These are phyloP conservation scores for Abrostola tripartita DNA, from an alignment of 2,888 invertebrate species.

Conservation along the genomic window DNA sequence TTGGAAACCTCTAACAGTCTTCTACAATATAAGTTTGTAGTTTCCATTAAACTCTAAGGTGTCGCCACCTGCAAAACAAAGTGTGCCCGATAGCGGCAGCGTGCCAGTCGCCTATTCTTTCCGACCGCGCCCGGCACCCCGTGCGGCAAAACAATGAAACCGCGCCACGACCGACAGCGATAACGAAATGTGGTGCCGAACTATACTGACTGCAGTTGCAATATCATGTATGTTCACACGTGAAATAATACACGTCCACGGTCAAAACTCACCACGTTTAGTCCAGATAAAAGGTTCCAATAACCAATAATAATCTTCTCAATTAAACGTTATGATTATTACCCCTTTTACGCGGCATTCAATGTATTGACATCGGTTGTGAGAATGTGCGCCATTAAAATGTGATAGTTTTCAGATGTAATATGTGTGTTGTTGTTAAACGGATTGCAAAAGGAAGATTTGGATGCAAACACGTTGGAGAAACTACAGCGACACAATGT, in stretches of 20 bases:
- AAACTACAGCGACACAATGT: slow-evolving; percentile 77
- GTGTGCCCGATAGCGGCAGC: slow-evolving; percentile 21
- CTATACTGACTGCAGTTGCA: slow-evolving; percentile 71
- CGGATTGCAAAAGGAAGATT: slow-evolving; percentile 80
- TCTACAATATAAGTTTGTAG: neutral
- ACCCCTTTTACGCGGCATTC: slow-evolving; percentile 17
- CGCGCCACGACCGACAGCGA: slow-evolving; percentile 56
- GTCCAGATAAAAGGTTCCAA: slow-evolving; percentile 82
- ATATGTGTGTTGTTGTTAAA: slow-evolving; percentile 80
- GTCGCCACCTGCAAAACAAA: slow-evolving; percentile 38
- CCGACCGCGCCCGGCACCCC: slow-evolving; percentile 15
- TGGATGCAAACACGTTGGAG: slow-evolving; percentile 71
- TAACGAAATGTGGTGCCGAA: slow-evolving; percentile 79
- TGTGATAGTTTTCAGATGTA: slow-evolving; percentile 76
- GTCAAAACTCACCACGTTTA: slow-evolving; percentile 70
- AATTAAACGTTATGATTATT: slow-evolving; percentile 47
- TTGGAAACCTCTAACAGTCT: neutral
- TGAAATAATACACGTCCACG: slow-evolving; percentile 66
- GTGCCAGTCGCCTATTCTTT: slow-evolving; percentile 31
- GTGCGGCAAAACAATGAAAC: slow-evolving; percentile 47
- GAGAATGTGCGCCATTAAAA: slow-evolving; percentile 44
- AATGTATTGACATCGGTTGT: slow-evolving; percentile 19
- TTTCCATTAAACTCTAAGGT: slow-evolving; percentile 8
- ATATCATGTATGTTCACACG: slow-evolving; percentile 83
- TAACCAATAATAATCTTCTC: slow-evolving; percentile 60